Evolutionary conservation across 92 coral and sea anemone species (phyloP).

Genomic region (Siderastrea siderea): DNA sequence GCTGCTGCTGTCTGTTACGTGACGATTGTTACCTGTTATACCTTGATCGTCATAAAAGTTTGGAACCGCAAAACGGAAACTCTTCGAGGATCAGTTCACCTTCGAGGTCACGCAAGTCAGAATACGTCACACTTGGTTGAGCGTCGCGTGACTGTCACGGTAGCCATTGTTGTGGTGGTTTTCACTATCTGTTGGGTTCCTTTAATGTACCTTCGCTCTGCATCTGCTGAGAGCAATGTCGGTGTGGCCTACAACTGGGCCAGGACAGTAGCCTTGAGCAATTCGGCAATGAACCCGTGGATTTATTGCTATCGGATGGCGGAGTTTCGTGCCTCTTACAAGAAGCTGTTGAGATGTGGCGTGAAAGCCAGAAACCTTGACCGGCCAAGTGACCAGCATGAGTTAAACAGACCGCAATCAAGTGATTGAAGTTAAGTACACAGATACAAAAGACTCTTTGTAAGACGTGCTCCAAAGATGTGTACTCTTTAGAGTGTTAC

Average conservation of each 20-base stretch:
- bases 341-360: slow-evolving; percentile 67
- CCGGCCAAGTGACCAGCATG: slow-evolving; percentile 19
- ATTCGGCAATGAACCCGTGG: slow-evolving; percentile 89
- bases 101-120: slow-evolving; percentile 24
- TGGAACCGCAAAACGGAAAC: slow-evolving; percentile 66
- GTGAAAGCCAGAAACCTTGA: slow-evolving; percentile 64
- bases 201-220: slow-evolving; percentile 68
- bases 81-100: slow-evolving; percentile 12
- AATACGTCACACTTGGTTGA: slow-evolving; percentile 60
- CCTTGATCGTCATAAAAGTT: slow-evolving; percentile 77
- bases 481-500: too few relatives aligned
- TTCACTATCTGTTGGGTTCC: slow-evolving; percentile 84
- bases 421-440: slow-evolving; percentile 7
- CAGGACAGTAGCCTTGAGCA: slow-evolving; percentile 81
- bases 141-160: slow-evolving; percentile 89
- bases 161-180: slow-evolving; percentile 79
- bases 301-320: slow-evolving; percentile 83
- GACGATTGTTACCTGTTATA: slow-evolving; percentile 71
- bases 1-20: slow-evolving; percentile 75
- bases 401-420: slow-evolving; percentile 49
- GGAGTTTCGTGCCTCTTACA: slow-evolving; percentile 82
- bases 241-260: slow-evolving; percentile 92
- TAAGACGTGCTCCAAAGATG: too few relatives aligned
- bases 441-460: neutral
- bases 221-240: slow-evolving; percentile 57